Percentiles rank a stretch among this genome's conserved stretches.
Conservation (phyloP, 2,888 invertebrate genomes). For the Sphaerolaimus hirsutus region DNA sequence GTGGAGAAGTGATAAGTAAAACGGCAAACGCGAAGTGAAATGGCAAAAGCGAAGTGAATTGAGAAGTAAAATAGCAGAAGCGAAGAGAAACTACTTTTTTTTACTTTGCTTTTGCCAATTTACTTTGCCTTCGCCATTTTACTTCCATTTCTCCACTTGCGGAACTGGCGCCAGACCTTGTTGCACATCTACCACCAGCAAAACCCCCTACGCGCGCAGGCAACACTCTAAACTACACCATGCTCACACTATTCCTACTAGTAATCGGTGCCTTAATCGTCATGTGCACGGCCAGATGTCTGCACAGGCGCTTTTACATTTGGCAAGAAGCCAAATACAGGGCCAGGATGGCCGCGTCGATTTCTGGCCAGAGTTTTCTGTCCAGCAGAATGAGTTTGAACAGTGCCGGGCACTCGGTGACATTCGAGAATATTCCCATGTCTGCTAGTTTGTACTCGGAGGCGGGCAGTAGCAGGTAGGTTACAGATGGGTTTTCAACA, state of each 20-base stretch:
- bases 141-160: too few relatives aligned
- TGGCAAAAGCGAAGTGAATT: too few relatives aligned
- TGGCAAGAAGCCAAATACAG: slow-evolving; percentile 7
- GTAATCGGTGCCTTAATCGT: not conserved
- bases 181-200: not conserved
- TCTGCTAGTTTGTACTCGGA: not conserved
- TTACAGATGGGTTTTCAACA: too few relatives aligned
- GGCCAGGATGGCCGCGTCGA: slow-evolving; percentile 3
- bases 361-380: slow-evolving; percentile 6
- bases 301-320: slow-evolving; percentile 5
- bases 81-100: too few relatives aligned
- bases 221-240: not conserved
- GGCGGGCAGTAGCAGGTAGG: too few relatives aligned
- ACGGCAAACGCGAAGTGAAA: too few relatives aligned
- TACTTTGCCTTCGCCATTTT: too few relatives aligned
- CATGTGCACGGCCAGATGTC: slow-evolving; percentile 2
- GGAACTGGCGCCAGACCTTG: too few relatives aligned
- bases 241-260: not conserved
- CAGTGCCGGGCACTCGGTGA: not conserved
- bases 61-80: too few relatives aligned
- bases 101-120: too few relatives aligned
- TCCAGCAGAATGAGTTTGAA: slow-evolving; percentile 1
- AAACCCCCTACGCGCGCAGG: not conserved
- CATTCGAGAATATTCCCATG: slow-evolving; percentile 3
- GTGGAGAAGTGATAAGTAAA: too few relatives aligned